These are phyloP conservation scores for Chaetops frenatus DNA, from an alignment of 2,113 vertebrate species.

Conservation along the genomic window DNA sequence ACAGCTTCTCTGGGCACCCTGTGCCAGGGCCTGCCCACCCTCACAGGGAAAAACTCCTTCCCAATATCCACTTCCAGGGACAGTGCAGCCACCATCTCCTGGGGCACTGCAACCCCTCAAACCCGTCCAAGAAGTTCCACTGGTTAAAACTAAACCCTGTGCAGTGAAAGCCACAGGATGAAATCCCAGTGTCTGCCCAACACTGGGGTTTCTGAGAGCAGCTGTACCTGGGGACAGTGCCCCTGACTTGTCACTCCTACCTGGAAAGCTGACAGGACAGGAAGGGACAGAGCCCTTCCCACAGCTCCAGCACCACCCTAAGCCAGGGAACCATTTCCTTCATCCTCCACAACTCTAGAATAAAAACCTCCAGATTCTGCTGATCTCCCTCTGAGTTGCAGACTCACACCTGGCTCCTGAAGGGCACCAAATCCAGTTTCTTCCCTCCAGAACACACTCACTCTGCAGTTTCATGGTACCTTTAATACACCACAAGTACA, in stretches of 20 bases:
- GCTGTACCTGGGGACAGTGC: background rate
- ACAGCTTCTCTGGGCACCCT: background rate
- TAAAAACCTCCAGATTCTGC: background rate
- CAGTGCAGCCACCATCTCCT: background rate
- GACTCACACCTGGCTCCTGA: background rate
- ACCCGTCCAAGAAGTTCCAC: background rate
- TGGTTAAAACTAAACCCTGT: accelerated
- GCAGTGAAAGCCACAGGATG: background rate
- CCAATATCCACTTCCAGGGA: background rate
- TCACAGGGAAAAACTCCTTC: accelerated
- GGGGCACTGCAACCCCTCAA: background rate
- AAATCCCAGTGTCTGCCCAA: background rate
- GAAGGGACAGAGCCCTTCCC: background rate
- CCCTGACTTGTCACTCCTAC: background rate
- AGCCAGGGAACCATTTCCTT: background rate
- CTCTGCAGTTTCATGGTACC: background rate
- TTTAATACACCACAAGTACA: background rate
- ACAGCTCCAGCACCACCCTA: background rate
- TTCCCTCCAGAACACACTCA: background rate
- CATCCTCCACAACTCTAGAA: background rate
- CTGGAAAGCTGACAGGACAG: background rate
- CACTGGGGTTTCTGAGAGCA: no score
- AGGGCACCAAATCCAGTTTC: accelerated
- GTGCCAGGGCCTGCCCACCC: background rate
- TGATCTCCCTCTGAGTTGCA: background rate